Evolutionary conservation across 2,113 vertebrate genomes (phyloP), one percentile per base, ranked within the genome.

Genomic region (Dolichallabes microphthalmus): DNA sequence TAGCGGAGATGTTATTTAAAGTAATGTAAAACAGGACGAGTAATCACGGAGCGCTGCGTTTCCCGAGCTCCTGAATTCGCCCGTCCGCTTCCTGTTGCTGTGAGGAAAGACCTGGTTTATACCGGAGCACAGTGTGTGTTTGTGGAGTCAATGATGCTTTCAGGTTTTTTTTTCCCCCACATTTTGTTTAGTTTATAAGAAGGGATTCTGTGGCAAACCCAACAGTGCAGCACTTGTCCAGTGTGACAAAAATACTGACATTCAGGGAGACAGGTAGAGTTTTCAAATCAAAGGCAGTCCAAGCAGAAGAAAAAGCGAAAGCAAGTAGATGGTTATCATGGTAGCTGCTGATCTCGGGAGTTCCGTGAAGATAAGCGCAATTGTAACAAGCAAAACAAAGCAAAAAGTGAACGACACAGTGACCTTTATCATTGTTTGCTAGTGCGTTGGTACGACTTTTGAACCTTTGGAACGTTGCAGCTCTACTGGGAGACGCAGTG

Each of bases 101-200:
- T 25, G 45, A 64, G 83, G 64, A 76, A 80, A 83, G 73, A 4
- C 71, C 71, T 35, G 80, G 77, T 71, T 86, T 84, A 81, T 60
- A 30, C 52, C 76, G 73, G 69, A 86, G 60, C 80, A 63, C 85
- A 88, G 76, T 68, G 71, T 6, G 71, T 55, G 32, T n/a, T 86
- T 86, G 81, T 80, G 53, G 80, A 50, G 19, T 82, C 57, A 63
- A 55, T 12, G n/a, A 66, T 55, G 80, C 55, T 3, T 86, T 58
- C n/a, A 50, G 8, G 20, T 30, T 68, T 77, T 84, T 10, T 57
- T 61, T 15, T 32, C 39, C 27, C 52, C 4, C 15, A 50, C 5
- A 10, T 73, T 83, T 53, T 45, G 27, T 58, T 64, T 55, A 4
- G n/a, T 25, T 71, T 80, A 55, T 55, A 80, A 50, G 35, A 1